Percentiles rank a stretch among this genome's conserved stretches.
phyloP scores from a whole-genome alignment of 1,140 invertebrate species.

The Tetragnatha versicolor region DNA sequence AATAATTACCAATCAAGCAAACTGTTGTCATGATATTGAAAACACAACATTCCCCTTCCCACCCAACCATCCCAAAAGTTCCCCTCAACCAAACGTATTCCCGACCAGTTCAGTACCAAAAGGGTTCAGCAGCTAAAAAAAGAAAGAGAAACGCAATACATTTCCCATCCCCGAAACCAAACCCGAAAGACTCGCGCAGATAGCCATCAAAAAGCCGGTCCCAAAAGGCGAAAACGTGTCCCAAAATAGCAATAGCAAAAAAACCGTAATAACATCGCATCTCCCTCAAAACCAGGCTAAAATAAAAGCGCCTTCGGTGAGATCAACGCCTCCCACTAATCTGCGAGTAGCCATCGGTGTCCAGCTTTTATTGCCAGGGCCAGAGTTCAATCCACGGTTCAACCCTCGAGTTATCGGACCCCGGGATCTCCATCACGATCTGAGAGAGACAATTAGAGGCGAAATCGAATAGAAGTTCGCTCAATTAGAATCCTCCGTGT shows the following conservation, averaged over 20 bases:
- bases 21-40: too few relatives aligned
- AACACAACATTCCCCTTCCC: too few relatives aligned
- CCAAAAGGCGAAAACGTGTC: background rate
- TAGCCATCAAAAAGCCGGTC: too few relatives aligned
- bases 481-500: conserved; percentile 25
- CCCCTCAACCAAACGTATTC: background rate
- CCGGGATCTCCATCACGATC: conserved; percentile 18
- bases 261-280: conserved; percentile 7
- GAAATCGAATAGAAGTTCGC: conserved; percentile 28
- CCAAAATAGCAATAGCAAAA: conserved; percentile 10
- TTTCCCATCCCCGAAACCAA: too few relatives aligned
- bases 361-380: conserved; percentile 26
- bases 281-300: background rate
- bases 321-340: conserved; percentile 21
- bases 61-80: too few relatives aligned
- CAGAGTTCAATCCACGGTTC: background rate
- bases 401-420: conserved; percentile 4
- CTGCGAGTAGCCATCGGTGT: conserved; percentile 18
- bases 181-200: too few relatives aligned
- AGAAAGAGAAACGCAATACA: too few relatives aligned
- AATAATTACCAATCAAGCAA: too few relatives aligned
- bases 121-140: background rate
- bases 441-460: conserved; percentile 30
- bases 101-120: background rate
- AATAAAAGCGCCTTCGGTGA: conserved; percentile 28